Evolutionary conservation across 2,888 invertebrate genomes (phyloP).

Genomic region (Coleophora deauratella): DNA sequence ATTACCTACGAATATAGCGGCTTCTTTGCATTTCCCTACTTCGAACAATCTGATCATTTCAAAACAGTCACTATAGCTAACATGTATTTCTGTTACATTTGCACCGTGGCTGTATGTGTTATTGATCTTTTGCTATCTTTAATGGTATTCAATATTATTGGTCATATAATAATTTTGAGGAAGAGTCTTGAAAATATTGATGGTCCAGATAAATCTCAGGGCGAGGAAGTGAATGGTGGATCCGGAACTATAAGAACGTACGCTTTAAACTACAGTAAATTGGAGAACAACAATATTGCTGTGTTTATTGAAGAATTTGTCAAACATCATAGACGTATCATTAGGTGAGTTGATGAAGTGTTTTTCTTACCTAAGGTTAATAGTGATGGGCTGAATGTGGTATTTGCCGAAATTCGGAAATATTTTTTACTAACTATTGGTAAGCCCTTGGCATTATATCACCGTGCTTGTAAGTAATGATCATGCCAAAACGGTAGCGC

Average conservation of each 20-base stretch:
- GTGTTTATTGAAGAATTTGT: neutral
- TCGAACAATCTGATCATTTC: conserved; percentile 9
- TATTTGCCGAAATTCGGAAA: too few species aligned
- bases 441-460: too few species aligned
- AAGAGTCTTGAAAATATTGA: conserved; percentile 8
- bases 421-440: too few species aligned
- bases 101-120: conserved; percentile 5
- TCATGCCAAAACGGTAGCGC: too few species aligned
- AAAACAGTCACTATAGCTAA: conserved; percentile 3
- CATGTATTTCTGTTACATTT: conserved; percentile 6
- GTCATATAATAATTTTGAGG: conserved; percentile 14
- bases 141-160: conserved; percentile 17
- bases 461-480: too few species aligned
- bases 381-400: too few species aligned
- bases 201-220: neutral
- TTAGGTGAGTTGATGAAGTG: neutral
- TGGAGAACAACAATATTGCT: neutral
- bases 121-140: conserved; percentile 13
- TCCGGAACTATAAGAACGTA: neutral
- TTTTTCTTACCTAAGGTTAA: too few species aligned
- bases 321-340: neutral
- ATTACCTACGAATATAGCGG: conserved; percentile 9
- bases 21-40: conserved; percentile 13
- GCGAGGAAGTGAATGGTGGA: neutral
- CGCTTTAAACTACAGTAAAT: neutral